Base-by-base conservation (phyloP, 2,888 invertebrate genomes). In the Tipula confusa region DNA sequence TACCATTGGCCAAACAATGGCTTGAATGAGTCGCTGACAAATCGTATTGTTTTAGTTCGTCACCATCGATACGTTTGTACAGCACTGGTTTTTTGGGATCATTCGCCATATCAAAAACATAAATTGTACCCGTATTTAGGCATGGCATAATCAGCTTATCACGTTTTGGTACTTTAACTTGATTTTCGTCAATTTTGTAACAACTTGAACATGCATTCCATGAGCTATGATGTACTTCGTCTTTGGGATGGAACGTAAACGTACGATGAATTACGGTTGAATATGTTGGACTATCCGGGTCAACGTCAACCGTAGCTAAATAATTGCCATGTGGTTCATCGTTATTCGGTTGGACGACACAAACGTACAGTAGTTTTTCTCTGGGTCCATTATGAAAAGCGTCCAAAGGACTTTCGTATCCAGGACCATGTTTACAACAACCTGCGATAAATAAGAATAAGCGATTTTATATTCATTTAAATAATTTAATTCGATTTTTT, bases 181-280 rank as follows among this genome's bases (percentile, higher is more conserved):
- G 89, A 85, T 89, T 87, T 43, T 82, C 87, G 64, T 89, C 87
- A 9, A 88, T 79, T 85, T 91, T 90, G 88, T 95, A 93, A 88
- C 98, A 98, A 89, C 98, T 98, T 86, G 97, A 97, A 88, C 99
- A 99, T 0, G 97, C 94, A 88, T 99, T 98, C 98, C 98, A 99
- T 0, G 98, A 98, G 79, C 95, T 94, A 88, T 99, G 99, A 88
- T 99, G 99, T 0, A 99, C 90, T 88, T 99, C 99, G 87, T 99
- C 97, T 0, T 94, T 94, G 2, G 91, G 89, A 85, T 94, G 89
- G 7, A 94, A 94, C 86, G 98, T 95, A 86, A 93, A 92, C 0
- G 97, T 92, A 24, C 97, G 94, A 88, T 96, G 94, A 80, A 99
- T 94, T 3, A 98, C 98, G 93, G 97, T 93, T 86, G 94, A 92